These are phyloP conservation scores for Caradrina clavipalpis DNA, from an alignment of 2,888 invertebrate genomes.

Conservation along the genomic window DNA sequence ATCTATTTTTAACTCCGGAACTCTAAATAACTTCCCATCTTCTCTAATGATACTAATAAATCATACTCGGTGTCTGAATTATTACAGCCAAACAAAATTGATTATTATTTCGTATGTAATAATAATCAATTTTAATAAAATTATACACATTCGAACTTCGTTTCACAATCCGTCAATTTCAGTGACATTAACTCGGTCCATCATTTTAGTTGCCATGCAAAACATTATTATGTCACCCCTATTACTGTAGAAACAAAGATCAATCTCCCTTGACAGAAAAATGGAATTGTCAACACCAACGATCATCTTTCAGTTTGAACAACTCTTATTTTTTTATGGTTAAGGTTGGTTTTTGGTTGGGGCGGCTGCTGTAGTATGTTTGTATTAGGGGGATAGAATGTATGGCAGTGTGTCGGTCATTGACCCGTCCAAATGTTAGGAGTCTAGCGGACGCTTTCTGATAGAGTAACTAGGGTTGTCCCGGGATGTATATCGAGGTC, in stretches of 20 bases:
- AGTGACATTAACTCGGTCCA: slow-evolving; percentile 58
- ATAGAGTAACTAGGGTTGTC: slow-evolving; percentile 76
- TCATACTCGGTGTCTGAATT: slow-evolving; percentile 40
- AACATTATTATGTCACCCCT: slow-evolving; percentile 27
- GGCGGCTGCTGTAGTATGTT: slow-evolving; percentile 23
- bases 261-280: slow-evolving; percentile 56
- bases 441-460: slow-evolving; percentile 75
- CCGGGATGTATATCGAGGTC: slow-evolving; percentile 67
- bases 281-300: slow-evolving; percentile 50
- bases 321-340: background rate
- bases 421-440: slow-evolving; percentile 83
- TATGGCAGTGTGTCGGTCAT: slow-evolving; percentile 87
- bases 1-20: slow-evolving; percentile 29
- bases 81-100: slow-evolving; percentile 36
- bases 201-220: slow-evolving; percentile 43
- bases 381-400: slow-evolving; percentile 73
- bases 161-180: slow-evolving; percentile 65
- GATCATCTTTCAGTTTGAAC: slow-evolving; percentile 14
- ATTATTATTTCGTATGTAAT: slow-evolving; percentile 35
- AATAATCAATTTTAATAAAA: slow-evolving; percentile 61
- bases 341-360: slow-evolving; percentile 61
- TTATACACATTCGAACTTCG: slow-evolving; percentile 47
- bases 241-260: slow-evolving; percentile 35
- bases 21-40: slow-evolving; percentile 42
- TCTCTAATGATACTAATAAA: slow-evolving; percentile 47